A percentile compares a stretch with the other conserved stretches of the same genome.
Conservation (phyloP, 1,140 invertebrate genomes). For the Nebria ingens region DNA sequence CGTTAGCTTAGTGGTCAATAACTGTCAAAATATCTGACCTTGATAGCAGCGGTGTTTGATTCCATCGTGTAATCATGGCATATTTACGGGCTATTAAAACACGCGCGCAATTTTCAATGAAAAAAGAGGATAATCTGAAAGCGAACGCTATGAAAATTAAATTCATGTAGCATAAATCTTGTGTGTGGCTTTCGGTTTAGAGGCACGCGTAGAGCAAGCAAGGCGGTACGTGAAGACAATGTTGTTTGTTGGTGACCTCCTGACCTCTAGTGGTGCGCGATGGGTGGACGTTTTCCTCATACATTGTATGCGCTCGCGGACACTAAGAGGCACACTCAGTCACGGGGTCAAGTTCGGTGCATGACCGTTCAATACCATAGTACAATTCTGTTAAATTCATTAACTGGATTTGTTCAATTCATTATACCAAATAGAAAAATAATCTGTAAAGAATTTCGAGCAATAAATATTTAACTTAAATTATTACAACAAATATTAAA, state of each 20-base stretch:
- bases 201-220: background rate
- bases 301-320: background rate
- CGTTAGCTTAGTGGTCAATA: background rate
- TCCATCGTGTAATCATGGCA: background rate
- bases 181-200: too few species aligned
- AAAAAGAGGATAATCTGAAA: background rate
- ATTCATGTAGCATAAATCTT: background rate
- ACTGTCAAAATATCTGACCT: slow-evolving; percentile 1
- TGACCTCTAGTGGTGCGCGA: background rate
- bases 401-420: too few species aligned
- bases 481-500: too few species aligned
- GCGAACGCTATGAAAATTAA: slow-evolving; percentile 1
- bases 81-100: slow-evolving; percentile 2
- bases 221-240: slow-evolving; percentile 4
- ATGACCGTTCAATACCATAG: too few species aligned
- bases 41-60: slow-evolving; percentile 7
- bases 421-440: too few species aligned
- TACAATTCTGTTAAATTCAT: too few species aligned
- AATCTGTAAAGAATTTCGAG: too few species aligned
- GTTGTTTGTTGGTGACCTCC: background rate
- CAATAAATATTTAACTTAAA: too few species aligned
- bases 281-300: slow-evolving; percentile 5
- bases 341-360: slow-evolving; percentile 4
- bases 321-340: background rate
- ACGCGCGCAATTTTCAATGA: too few species aligned